A percentile compares a stretch with the other conserved stretches of the same genome.
Evolutionary conservation across 2,888 invertebrate genomes (phyloP).

Genomic region (Eupithecia insigniata): DNA sequence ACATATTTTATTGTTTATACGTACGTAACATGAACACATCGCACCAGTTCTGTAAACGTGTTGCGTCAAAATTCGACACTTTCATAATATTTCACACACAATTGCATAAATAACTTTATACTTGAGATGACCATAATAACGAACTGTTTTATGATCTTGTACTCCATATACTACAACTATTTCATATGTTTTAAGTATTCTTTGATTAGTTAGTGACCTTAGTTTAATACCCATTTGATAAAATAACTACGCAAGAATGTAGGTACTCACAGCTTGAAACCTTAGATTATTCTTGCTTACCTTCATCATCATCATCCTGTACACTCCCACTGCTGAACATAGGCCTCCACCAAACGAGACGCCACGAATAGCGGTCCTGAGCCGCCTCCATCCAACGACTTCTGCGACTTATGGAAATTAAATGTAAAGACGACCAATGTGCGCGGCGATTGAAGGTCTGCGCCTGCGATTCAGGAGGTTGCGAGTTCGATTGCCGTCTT

Average conservation of each 20-base stretch:
- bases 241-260: not conserved
- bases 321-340: no score
- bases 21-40: constrained; percentile 19
- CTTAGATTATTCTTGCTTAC: not conserved
- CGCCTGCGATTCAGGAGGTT: no score
- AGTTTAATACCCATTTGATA: constrained; percentile 2
- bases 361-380: no score
- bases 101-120: constrained; percentile 40
- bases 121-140: constrained; percentile 16
- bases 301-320: no score
- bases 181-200: not conserved
- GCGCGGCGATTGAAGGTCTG: no score
- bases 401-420: not conserved
- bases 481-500: no score
- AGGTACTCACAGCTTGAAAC: not conserved
- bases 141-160: not conserved
- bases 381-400: no score
- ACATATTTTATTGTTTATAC: constrained; percentile 27
- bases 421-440: not conserved
- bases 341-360: no score
- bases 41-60: constrained; percentile 22
- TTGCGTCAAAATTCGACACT: constrained; percentile 40
- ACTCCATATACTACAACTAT: not conserved
- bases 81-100: constrained; percentile 46
- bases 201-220: not conserved